These are phyloP conservation scores for Mustela nigripes DNA, from an alignment of 2,113 vertebrate species.

Conservation along the genomic window DNA sequence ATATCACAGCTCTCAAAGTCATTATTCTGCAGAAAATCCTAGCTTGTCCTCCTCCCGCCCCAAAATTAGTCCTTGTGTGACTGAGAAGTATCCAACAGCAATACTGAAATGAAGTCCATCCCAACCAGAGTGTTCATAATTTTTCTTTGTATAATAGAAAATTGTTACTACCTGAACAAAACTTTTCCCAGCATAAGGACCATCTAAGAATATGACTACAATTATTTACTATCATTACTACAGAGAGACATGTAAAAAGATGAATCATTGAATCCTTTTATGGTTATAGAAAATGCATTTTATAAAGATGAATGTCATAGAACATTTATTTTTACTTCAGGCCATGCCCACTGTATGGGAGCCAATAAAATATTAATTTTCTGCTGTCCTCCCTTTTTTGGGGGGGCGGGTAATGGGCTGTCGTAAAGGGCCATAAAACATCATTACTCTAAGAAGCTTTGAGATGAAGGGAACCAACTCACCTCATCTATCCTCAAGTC, in stretches of 20 bases:
- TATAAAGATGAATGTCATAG: slow-evolving; percentile 74
- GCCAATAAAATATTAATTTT: slow-evolving; percentile 80
- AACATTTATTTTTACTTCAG: slow-evolving; percentile 82
- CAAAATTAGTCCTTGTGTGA: neutral
- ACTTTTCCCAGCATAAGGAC: neutral
- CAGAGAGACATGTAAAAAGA: slow-evolving; percentile 56
- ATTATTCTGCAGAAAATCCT: slow-evolving; percentile 26
- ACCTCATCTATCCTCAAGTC: neutral
- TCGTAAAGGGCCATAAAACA: slow-evolving; percentile 56
- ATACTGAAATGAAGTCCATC: neutral
- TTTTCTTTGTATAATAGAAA: slow-evolving; percentile 31
- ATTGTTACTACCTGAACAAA: slow-evolving; percentile 35
- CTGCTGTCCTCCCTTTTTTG: slow-evolving; percentile 53
- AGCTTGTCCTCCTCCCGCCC: neutral
- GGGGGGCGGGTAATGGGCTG: slow-evolving; percentile 48
- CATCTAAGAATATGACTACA: slow-evolving; percentile 31
- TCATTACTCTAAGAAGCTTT: slow-evolving; percentile 41
- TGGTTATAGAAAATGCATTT: slow-evolving; percentile 66
- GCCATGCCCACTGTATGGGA: slow-evolving; percentile 52
- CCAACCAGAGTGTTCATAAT: neutral
- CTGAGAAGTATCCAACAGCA: neutral
- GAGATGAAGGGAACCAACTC: neutral
- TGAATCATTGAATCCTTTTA: slow-evolving; percentile 54
- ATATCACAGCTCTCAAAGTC: neutral
- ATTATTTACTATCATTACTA: slow-evolving; percentile 56